These are phyloP conservation scores for Leptestheria dahalacensis DNA, from an alignment of 1,140 invertebrate species.

Conservation along the genomic window DNA sequence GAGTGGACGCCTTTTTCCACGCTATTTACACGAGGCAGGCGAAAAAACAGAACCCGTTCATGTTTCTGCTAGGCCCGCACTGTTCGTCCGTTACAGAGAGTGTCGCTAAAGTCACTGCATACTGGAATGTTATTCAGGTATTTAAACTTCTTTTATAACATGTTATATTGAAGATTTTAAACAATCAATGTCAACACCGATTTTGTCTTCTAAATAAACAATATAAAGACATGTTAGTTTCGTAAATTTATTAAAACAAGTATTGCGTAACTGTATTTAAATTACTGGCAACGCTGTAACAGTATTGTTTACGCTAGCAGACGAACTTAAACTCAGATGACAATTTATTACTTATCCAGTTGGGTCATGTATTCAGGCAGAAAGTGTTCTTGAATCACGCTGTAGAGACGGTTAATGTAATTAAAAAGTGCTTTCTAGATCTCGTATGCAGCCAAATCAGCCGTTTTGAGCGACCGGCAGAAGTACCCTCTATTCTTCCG, in stretches of 20 bases:
- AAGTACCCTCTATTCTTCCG: conserved; percentile 77
- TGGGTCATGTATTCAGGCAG: no score
- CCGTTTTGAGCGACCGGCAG: conserved; percentile 62
- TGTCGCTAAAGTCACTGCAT: conserved; percentile 72
- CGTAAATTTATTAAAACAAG: no score
- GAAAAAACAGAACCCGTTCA: conserved; percentile 28
- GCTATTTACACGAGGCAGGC: conserved; percentile 55
- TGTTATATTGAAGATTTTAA: background rate
- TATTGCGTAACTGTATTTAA: no score
- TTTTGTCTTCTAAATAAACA: no score
- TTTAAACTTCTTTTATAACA: conserved; percentile 17
- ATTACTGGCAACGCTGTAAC: no score
- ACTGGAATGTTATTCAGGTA: conserved; percentile 83
- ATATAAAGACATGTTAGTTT: no score
- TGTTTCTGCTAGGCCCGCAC: conserved; percentile 63
- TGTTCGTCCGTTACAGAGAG: conserved; percentile 80
- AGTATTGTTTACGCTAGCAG: no score
- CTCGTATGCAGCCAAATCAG: conserved; percentile 70
- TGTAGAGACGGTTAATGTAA: no score
- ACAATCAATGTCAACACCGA: background rate
- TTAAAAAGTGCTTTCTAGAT: no score
- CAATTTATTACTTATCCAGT: no score
- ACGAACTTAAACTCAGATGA: no score
- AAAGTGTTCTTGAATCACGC: no score
- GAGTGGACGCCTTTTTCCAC: conserved; percentile 76